Conservation (phyloP, 2,888 invertebrate genomes). For the Scaptomyza flava region DNA sequence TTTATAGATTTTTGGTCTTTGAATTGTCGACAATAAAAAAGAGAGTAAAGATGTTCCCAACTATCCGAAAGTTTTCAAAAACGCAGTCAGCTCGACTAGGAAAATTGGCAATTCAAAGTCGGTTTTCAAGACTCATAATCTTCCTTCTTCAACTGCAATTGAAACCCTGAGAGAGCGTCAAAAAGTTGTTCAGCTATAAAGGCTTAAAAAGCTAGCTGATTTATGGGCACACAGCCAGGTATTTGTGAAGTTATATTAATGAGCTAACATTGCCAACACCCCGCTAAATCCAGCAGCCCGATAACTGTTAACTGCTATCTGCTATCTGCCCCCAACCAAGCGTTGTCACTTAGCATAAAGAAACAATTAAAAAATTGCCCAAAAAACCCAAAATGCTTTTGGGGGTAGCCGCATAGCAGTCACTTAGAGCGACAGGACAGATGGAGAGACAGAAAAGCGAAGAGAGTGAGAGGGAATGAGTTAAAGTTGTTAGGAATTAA, state of each 20-base stretch:
- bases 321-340: background rate
- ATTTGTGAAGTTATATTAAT: conserved; percentile 67
- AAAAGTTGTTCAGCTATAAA: conserved; percentile 28
- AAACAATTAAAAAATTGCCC: conserved; percentile 81
- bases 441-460: conserved; percentile 1
- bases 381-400: conserved; percentile 73
- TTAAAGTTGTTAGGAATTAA: conserved; percentile 50
- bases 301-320: conserved; percentile 8
- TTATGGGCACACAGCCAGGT: conserved; percentile 65
- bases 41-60: no score
- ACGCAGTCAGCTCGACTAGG: no score
- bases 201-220: conserved; percentile 68
- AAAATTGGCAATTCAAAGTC: no score
- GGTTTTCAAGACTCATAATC: background rate
- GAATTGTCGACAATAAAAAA: no score
- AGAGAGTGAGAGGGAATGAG: conserved; percentile 16
- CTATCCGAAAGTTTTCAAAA: no score
- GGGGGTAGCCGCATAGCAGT: conserved; percentile 79
- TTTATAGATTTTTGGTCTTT: no score
- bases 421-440: conserved; percentile 15
- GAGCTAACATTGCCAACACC: conserved; percentile 29
- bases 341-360: conserved; percentile 82
- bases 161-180: conserved; percentile 8
- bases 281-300: background rate
- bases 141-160: background rate